Base-by-base conservation (phyloP, 2,888 invertebrate species). In the Tanytarsus gracilentus region DNA sequence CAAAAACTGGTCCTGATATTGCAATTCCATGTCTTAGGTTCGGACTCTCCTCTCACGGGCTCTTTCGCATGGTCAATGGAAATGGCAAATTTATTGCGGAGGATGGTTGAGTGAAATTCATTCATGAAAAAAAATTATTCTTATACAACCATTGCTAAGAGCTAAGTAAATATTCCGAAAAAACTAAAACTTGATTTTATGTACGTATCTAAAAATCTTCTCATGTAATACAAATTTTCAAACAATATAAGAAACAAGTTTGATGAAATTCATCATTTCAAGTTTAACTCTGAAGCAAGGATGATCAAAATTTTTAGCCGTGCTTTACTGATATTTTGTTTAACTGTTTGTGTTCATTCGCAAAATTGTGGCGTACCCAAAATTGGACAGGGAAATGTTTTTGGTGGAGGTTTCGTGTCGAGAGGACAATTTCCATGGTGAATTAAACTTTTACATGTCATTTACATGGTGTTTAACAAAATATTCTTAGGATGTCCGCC, bases 71-170 rank as follows among this genome's bases (percentile, higher is more conserved):
- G 55, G 55, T 55, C 55, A 55, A 55, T 55, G 55, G 55, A 55
- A 39, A 39, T 39, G 36, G 40, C 39, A 36, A 29, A 23, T 53
- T 25, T 33, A 36, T 27, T 39, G 55, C 33, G 55, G 55, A 40
- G 55, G 55, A 55, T 55, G 26, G 11, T 14, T 39, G 4, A 25
- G n/a, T 44, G 14, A 9, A 23, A 18, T 55, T 55, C 55, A 55
- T 55, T 55, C 55, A 55, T 55, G 25, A 39, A 49, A 44, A 30
- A 44, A 18, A n/a, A n/a, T n/a, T n/a, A n/a, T n/a, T n/a, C n/a
- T n/a, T n/a, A n/a, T n/a, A n/a, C n/a, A n/a, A n/a, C n/a, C n/a
- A n/a, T n/a, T n/a, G n/a, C n/a, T n/a, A n/a, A n/a, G n/a, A n/a
- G n/a, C n/a, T n/a, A n/a, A n/a, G n/a, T n/a, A n/a, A n/a, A n/a